phyloP scores from a whole-genome alignment of 2,797 vertebrate genomes.

The Synanceia verrucosa region DNA sequence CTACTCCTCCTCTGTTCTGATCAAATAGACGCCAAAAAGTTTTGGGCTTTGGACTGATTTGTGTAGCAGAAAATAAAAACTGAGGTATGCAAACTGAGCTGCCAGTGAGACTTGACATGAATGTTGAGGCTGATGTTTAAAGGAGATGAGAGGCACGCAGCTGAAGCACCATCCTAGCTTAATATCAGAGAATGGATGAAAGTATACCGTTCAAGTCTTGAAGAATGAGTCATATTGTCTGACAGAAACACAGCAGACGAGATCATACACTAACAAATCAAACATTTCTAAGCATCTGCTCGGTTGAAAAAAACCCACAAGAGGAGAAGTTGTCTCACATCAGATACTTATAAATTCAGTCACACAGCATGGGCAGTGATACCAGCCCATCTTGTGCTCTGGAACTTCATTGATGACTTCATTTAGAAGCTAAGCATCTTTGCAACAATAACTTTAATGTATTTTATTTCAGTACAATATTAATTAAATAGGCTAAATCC shows the following conservation, averaged over 20 bases:
- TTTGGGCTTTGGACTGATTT: conserved; percentile 4
- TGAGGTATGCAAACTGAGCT: not conserved
- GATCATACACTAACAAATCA: conserved; percentile 8
- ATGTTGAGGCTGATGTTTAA: conserved; percentile 11
- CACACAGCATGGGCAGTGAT: conserved; percentile 21
- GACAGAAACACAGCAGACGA: not conserved
- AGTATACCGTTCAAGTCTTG: not conserved
- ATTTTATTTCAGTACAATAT: no score
- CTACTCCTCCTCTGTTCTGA: conserved; percentile 25
- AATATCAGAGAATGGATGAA: conserved; percentile 23
- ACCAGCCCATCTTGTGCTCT: conserved; percentile 44
- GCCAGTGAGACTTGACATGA: not conserved
- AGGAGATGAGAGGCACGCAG: conserved; percentile 19
- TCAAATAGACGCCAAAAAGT: conserved; percentile 28
- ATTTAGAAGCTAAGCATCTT: no score
- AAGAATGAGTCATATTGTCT: conserved; percentile 4
- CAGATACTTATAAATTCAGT: conserved; percentile 22
- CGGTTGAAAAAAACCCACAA: not conserved
- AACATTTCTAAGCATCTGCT: not conserved
- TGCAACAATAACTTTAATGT: no score
- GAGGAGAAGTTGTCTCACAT: conserved; percentile 2
- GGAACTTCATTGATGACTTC: no score
- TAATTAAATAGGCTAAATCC: no score
- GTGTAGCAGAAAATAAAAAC: not conserved
- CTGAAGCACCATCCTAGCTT: not conserved